A percentile compares a stretch with the other conserved stretches of the same genome.
phyloP scores from a whole-genome alignment of 2,113 vertebrate species.

The Agapornis roseicollis region DNA sequence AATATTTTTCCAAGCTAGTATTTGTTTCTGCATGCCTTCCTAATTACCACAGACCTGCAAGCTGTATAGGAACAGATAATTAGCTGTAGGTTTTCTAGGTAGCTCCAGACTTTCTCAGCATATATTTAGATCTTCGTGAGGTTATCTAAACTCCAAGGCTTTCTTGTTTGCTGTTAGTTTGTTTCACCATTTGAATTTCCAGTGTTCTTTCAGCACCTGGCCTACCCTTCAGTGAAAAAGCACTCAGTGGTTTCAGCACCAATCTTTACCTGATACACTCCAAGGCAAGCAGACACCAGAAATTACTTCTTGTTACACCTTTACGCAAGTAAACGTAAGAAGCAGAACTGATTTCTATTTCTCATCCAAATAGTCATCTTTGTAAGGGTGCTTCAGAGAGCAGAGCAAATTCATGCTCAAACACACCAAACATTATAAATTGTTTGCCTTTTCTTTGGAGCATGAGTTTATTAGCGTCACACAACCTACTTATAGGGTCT shows the following conservation, averaged over 20 bases:
- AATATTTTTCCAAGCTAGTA: neutral
- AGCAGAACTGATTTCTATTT: neutral
- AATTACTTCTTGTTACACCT: neutral
- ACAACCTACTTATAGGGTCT: neutral
- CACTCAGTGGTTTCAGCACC: neutral
- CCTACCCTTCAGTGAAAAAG: neutral
- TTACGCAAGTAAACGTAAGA: neutral
- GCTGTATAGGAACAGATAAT: neutral
- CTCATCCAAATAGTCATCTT: neutral
- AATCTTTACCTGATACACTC: neutral
- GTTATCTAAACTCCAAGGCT: neutral
- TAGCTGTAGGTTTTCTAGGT: neutral
- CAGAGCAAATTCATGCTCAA: neutral
- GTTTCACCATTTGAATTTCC: neutral
- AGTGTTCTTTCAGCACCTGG: neutral
- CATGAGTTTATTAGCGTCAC: neutral
- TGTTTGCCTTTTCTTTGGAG: neutral
- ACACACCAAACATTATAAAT: neutral
- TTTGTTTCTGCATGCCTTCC: neutral
- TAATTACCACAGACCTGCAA: neutral
- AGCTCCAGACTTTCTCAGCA: neutral
- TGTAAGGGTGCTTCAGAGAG: neutral
- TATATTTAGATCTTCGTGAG: neutral
- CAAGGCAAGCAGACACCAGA: neutral
- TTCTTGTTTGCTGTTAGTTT: neutral